Evolutionary conservation across 2,888 invertebrate genomes (phyloP).

Genomic region (Arrhopalites spinosus): DNA sequence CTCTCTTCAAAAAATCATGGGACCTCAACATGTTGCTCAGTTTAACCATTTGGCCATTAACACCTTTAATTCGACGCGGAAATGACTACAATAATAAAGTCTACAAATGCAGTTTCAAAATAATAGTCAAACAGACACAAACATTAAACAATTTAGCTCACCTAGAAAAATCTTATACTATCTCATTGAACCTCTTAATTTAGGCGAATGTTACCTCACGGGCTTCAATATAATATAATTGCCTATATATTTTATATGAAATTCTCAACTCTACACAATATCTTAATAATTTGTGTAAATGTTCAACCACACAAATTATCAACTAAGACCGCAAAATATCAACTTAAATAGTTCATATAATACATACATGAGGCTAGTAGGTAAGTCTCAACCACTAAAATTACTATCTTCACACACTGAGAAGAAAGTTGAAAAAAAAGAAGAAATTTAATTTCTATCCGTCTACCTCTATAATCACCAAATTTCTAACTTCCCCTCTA

Average conservation of each 20-base stretch:
- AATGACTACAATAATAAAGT: constrained; percentile 8
- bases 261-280: background rate
- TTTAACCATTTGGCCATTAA: background rate
- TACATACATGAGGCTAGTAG: background rate
- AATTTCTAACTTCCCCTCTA: constrained; percentile 4
- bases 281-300: constrained; percentile 28
- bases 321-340: constrained; percentile 7
- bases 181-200: constrained; percentile 25
- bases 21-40: background rate
- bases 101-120: constrained; percentile 2
- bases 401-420: background rate
- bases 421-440: background rate
- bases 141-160: constrained; percentile 17
- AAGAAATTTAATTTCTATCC: background rate
- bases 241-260: too few relatives aligned
- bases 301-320: constrained; percentile 29
- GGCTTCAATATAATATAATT: background rate
- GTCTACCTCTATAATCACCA: background rate
- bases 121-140: constrained; percentile 8
- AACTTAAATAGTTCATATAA: background rate
- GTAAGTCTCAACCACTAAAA: background rate
- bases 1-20: background rate
- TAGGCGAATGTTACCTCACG: constrained; percentile 19
- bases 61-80: constrained; percentile 14
- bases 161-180: constrained; percentile 4